These are phyloP conservation scores for Stratiomys singularior DNA, from an alignment of 2,888 invertebrate genomes.

Conservation along the genomic window DNA sequence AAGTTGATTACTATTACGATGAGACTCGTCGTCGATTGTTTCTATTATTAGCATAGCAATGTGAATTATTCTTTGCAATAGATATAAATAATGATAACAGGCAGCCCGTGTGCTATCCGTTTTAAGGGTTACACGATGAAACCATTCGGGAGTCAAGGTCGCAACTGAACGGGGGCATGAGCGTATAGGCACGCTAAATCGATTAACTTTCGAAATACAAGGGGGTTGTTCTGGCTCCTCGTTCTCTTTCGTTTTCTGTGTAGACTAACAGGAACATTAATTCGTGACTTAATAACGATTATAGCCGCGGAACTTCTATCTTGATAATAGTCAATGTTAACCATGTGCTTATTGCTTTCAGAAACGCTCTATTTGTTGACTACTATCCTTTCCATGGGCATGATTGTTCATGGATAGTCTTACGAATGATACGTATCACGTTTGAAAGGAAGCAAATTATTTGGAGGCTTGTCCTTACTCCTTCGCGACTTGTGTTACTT, in stretches of 20 bases:
- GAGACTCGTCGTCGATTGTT: constrained; percentile 5
- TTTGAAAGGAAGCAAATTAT: no score
- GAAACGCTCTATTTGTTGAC: constrained; percentile 26
- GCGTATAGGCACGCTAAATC: not conserved
- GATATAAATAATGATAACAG: not conserved
- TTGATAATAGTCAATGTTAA: constrained; percentile 18
- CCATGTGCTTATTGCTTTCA: constrained; percentile 29
- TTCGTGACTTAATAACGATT: constrained; percentile 33
- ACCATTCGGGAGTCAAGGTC: not conserved
- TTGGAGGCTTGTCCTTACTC: no score
- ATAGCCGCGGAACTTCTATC: constrained; percentile 17
- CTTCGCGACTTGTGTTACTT: not conserved
- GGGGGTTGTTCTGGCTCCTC: not conserved
- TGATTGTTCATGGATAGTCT: not conserved
- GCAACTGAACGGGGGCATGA: not conserved
- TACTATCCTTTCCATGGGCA: not conserved
- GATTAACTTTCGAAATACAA: not conserved
- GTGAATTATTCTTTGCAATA: not conserved
- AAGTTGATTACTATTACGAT: constrained; percentile 35
- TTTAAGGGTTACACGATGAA: not conserved
- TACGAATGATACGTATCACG: not conserved
- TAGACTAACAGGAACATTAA: not conserved
- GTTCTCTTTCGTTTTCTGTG: not conserved
- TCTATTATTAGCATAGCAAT: constrained; percentile 36
- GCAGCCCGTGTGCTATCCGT: not conserved